phyloP scores from a whole-genome alignment of 2,797 vertebrate species.

The Leptoclinus maculatus region DNA sequence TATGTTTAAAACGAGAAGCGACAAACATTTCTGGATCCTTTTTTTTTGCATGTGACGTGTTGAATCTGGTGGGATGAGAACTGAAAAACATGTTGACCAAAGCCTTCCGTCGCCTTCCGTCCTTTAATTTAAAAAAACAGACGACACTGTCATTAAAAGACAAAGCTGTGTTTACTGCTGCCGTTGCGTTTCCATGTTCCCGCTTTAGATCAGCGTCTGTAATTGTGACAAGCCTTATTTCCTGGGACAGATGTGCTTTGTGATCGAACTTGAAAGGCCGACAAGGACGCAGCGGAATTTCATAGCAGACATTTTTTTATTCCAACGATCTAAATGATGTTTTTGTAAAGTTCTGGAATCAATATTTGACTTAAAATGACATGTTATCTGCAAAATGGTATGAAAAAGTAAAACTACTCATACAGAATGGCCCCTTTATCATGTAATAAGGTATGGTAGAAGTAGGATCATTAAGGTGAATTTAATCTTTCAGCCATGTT shows the following conservation, averaged over 20 bases:
- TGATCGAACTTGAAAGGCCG: neutral
- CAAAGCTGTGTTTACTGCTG: neutral
- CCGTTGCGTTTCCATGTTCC: slow-evolving; percentile 1
- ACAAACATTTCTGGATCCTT: neutral
- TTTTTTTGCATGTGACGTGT: neutral
- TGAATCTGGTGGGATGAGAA: neutral
- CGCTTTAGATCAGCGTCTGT: neutral
- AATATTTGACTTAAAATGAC: neutral
- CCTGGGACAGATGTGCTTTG: neutral
- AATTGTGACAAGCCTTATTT: neutral
- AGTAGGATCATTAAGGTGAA: neutral
- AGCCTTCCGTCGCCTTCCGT: neutral
- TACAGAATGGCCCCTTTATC: neutral
- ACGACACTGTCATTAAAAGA: neutral
- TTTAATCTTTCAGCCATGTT: neutral
- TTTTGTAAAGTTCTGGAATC: neutral
- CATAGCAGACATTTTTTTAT: neutral
- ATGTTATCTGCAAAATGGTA: neutral
- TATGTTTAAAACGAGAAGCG: neutral
- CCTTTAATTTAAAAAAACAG: neutral
- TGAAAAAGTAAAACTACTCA: neutral
- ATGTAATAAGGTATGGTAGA: neutral
- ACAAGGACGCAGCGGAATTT: neutral
- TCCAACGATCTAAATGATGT: neutral
- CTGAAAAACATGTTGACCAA: neutral